These are phyloP conservation scores for Dysidea cf. avara DNA, from an alignment of 37 sponge, comb jelly and placozoan genomes.

Conservation along the genomic window DNA sequence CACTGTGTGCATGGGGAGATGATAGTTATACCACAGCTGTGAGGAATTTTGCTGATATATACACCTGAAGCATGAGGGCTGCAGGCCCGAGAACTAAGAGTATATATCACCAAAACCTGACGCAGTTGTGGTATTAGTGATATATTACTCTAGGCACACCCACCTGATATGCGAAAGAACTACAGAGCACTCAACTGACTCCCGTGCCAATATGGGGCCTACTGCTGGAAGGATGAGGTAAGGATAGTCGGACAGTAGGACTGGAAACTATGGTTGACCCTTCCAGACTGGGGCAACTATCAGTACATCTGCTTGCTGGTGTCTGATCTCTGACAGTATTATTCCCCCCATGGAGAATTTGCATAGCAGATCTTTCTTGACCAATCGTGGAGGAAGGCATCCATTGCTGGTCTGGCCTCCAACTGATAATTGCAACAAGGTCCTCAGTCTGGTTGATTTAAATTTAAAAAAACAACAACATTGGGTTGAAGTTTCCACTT, in stretches of 20 bases:
- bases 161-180: no score
- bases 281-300: constrained; percentile 13
- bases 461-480: background rate
- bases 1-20: no score
- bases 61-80: no score
- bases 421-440: background rate
- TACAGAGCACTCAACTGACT: no score
- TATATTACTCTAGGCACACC: no score
- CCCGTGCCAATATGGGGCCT: background rate
- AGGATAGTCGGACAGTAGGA: background rate
- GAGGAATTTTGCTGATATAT: no score
- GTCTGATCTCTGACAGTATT: background rate
- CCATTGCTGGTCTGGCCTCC: constrained; percentile 21
- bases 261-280: constrained; percentile 14
- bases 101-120: no score
- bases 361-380: background rate
- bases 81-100: no score
- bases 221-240: background rate
- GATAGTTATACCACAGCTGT: no score
- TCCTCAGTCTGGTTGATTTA: background rate
- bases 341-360: background rate
- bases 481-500: constrained; percentile 7
- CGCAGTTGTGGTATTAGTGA: no score
- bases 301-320: background rate
- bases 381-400: constrained; percentile 13